Conservation (phyloP, 2,113 vertebrate species). For the Mobula birostris region DNA sequence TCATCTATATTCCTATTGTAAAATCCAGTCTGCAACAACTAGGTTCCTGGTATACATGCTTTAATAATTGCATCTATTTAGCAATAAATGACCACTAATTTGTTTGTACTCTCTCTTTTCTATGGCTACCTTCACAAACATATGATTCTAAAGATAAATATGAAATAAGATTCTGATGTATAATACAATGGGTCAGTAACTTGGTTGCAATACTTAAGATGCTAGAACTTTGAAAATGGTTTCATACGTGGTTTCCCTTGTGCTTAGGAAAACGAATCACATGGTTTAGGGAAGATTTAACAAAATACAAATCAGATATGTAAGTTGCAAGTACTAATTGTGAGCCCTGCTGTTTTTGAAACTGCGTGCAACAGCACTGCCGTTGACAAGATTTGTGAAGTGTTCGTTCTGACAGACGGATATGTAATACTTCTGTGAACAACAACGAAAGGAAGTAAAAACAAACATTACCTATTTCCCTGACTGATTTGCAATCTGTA, state of each 20-base stretch:
- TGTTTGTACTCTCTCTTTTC: not conserved
- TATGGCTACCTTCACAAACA: not conserved
- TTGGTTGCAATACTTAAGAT: not conserved
- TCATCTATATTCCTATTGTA: not conserved
- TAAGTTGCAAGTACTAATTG: constrained; percentile 26
- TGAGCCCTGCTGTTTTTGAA: constrained; percentile 26
- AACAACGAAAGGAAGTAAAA: constrained; percentile 33
- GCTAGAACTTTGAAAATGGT: no score
- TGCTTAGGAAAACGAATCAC: not conserved
- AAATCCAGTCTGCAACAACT: not conserved
- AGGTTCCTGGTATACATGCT: not conserved
- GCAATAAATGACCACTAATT: not conserved
- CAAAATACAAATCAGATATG: constrained; percentile 22
- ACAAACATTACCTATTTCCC: constrained; percentile 36
- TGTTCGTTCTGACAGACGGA: constrained; percentile 36
- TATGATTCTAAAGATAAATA: not conserved
- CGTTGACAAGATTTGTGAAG: constrained; percentile 19
- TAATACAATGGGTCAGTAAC: not conserved
- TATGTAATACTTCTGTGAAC: constrained; percentile 33
- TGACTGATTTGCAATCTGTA: constrained; percentile 32
- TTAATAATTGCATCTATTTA: not conserved
- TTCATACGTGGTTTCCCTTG: not conserved
- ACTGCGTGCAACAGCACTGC: constrained; percentile 1
- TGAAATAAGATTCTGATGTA: not conserved
- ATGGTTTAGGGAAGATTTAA: not conserved